Evolutionary conservation across 2,888 invertebrate species (phyloP).

Genomic region (Acleris sparsana): DNA sequence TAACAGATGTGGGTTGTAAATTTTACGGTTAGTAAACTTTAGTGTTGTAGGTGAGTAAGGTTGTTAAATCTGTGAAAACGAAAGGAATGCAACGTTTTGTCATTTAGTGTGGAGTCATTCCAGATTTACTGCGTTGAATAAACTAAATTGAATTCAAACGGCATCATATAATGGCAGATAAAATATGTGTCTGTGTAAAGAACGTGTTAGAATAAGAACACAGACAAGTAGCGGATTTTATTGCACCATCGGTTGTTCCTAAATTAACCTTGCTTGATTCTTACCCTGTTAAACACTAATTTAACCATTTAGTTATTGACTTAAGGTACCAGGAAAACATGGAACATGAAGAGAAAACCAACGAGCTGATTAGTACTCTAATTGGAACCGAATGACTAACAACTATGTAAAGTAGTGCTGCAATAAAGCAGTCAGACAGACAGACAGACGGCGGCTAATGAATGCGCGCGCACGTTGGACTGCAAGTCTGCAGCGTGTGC

Average conservation of each 20-base stretch:
- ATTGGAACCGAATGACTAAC: constrained; percentile 13
- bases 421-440: constrained; percentile 35
- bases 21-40: constrained; percentile 13
- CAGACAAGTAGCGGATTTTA: no score
- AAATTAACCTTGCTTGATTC: no score
- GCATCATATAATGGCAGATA: no score
- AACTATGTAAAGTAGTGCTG: constrained; percentile 10
- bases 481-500: constrained; percentile 10
- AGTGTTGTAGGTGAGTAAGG: constrained; percentile 12
- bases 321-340: no score
- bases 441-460: constrained; percentile 35
- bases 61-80: constrained; percentile 6
- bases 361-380: constrained; percentile 20
- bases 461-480: constrained; percentile 26
- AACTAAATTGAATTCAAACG: no score
- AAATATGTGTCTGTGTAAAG: no score
- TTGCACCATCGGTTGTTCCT: no score
- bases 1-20: constrained; percentile 33
- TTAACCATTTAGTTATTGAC: no score
- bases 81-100: neutral
- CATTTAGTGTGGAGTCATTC: no score
- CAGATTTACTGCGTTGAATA: no score
- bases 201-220: no score
- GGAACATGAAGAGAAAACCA: neutral
- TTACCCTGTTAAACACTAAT: no score